phyloP scores from a whole-genome alignment of 2,113 vertebrate species.

The Chlamydotis undulata region DNA sequence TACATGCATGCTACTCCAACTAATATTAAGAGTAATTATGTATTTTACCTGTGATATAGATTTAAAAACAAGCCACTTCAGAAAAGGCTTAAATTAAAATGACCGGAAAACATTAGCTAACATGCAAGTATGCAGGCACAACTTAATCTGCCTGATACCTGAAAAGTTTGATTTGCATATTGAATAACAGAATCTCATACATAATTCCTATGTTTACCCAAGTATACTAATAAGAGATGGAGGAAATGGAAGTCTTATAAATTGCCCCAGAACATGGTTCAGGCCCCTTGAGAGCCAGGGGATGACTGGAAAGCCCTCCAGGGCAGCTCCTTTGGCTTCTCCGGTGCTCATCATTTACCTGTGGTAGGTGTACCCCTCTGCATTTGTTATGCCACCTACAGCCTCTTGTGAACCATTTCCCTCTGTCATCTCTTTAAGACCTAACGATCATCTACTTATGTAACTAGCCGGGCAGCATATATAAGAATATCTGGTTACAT shows the following conservation, averaged over 20 bases:
- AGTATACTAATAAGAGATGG: neutral
- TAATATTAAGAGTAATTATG: neutral
- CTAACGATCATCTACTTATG: neutral
- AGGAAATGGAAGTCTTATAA: neutral
- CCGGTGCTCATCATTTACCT: neutral
- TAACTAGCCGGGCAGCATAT: neutral
- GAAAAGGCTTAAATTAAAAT: neutral
- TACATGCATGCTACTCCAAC: neutral
- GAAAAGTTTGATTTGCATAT: neutral
- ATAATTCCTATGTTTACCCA: neutral
- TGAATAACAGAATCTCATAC: neutral
- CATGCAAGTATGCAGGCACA: neutral
- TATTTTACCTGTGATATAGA: neutral
- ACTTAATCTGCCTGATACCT: neutral
- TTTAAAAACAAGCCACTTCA: neutral
- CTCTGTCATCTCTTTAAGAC: neutral
- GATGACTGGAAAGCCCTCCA: neutral
- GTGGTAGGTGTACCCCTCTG: neutral
- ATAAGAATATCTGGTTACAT: neutral
- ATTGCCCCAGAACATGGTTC: neutral
- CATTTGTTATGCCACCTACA: constrained; percentile 32
- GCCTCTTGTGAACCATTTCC: neutral
- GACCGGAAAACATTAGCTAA: neutral
- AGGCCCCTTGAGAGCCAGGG: neutral
- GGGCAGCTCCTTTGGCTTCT: neutral